These are phyloP conservation scores for Ptiloglossa arizonensis DNA, from an alignment of 1,140 invertebrate species.

Conservation along the genomic window DNA sequence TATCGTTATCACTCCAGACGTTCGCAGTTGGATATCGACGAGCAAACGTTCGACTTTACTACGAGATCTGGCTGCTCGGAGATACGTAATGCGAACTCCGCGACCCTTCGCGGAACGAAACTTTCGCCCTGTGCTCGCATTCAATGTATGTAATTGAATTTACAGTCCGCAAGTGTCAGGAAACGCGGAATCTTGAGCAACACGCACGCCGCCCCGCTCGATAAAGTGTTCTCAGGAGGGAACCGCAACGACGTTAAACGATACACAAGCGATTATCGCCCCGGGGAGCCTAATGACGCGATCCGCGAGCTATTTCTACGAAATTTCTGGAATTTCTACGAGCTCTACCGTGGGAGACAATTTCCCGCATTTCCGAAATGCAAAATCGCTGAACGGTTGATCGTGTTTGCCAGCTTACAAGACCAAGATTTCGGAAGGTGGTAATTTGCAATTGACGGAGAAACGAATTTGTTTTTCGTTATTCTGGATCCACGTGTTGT, in stretches of 20 bases:
- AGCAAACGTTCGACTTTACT: slow-evolving; percentile 30
- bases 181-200: slow-evolving; percentile 50
- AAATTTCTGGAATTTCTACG: slow-evolving; percentile 16
- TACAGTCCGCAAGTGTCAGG: slow-evolving; percentile 41
- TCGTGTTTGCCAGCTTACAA: not conserved
- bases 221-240: not conserved
- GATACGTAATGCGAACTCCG: slow-evolving; percentile 32
- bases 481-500: too few species aligned
- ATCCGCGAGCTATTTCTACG: slow-evolving; percentile 2
- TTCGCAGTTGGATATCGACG: slow-evolving; percentile 33
- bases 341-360: not conserved
- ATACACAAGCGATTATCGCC: slow-evolving; percentile 27
- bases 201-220: slow-evolving; percentile 18
- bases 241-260: slow-evolving; percentile 20
- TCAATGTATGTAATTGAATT: slow-evolving; percentile 62
- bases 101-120: slow-evolving; percentile 19
- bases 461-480: too few species aligned
- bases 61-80: slow-evolving; percentile 39
- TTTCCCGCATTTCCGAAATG: not conserved
- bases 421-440: too few species aligned
- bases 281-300: slow-evolving; percentile 18
- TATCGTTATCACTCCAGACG: slow-evolving; percentile 40
- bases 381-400: not conserved
- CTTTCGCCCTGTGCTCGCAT: slow-evolving; percentile 37
- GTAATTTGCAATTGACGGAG: too few species aligned